phyloP scores from a whole-genome alignment of 2,797 vertebrate genomes.

The Lepus oiostolus region DNA sequence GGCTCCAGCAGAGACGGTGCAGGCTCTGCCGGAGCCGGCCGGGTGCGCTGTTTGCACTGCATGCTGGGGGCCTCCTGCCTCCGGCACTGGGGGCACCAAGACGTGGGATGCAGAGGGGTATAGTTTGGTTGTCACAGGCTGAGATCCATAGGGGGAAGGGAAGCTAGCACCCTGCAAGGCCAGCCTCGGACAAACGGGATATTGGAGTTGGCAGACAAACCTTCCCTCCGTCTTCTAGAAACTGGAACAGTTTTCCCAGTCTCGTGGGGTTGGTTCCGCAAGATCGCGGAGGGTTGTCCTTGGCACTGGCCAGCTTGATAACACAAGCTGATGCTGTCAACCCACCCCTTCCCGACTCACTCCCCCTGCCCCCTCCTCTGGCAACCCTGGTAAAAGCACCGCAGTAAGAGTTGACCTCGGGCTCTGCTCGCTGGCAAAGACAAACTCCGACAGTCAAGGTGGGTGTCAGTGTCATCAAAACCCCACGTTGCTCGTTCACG shows the following conservation, averaged over 20 bases:
- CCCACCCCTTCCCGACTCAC: neutral
- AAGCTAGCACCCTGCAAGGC: neutral
- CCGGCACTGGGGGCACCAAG: neutral
- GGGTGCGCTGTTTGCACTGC: neutral
- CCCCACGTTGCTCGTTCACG: neutral
- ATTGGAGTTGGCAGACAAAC: neutral
- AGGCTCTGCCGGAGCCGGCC: rapidly evolving
- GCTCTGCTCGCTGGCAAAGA: neutral
- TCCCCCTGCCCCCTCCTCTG: too few relatives aligned
- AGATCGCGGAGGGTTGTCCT: neutral
- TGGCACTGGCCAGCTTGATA: neutral
- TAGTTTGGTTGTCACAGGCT: rapidly evolving
- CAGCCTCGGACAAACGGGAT: neutral
- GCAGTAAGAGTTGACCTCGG: neutral
- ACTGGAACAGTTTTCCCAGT: neutral
- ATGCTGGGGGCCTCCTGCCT: neutral
- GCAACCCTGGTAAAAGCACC: neutral
- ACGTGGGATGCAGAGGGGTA: neutral
- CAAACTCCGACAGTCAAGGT: neutral
- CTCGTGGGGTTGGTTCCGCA: neutral
- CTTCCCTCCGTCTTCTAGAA: neutral
- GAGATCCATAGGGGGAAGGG: neutral
- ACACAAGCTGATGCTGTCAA: neutral
- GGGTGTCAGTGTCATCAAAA: neutral
- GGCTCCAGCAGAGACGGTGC: rapidly evolving